Evolutionary conservation across 2,113 vertebrate genomes (phyloP).

Genomic region (Perccottus glenii): DNA sequence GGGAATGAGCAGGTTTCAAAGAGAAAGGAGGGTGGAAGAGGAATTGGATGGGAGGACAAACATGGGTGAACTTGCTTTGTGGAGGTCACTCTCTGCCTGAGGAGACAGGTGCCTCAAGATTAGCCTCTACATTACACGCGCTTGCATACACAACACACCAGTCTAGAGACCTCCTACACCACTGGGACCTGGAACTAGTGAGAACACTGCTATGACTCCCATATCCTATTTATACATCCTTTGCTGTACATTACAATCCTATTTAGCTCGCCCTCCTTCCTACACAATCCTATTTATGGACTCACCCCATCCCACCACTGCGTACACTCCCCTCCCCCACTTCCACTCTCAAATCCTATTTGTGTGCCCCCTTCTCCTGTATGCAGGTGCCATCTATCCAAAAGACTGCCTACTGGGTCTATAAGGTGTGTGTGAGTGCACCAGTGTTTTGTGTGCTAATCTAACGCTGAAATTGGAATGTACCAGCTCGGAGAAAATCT

Average conservation of each 20-base stretch:
- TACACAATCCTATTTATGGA: constrained; percentile 78
- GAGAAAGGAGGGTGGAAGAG: constrained; percentile 24
- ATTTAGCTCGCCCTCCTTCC: constrained; percentile 74
- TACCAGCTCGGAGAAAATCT: constrained; percentile 41
- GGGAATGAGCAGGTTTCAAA: not conserved
- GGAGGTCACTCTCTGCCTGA: constrained; percentile 78
- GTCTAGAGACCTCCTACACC: constrained; percentile 60
- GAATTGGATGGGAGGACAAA: constrained; percentile 65
- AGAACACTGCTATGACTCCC: constrained; percentile 73
- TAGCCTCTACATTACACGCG: constrained; percentile 68
- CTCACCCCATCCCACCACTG: constrained; percentile 45
- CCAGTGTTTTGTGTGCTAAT: constrained; percentile 64
- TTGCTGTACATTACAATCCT: constrained; percentile 79
- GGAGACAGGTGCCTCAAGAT: constrained; percentile 77
- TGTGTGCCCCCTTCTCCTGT: constrained; percentile 70
- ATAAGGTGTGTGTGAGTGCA: constrained; percentile 46
- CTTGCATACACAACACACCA: constrained; percentile 17
- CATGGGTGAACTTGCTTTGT: constrained; percentile 69
- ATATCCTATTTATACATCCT: constrained; percentile 79
- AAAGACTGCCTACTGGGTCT: constrained; percentile 61
- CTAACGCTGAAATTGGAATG: constrained; percentile 64
- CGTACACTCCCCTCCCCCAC: constrained; percentile 39
- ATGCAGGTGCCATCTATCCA: constrained; percentile 75
- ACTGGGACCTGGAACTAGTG: constrained; percentile 66
- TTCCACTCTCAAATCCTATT: constrained; percentile 70